Conservation (phyloP, 2,888 invertebrate genomes). For the Tenodera sinensis region DNA sequence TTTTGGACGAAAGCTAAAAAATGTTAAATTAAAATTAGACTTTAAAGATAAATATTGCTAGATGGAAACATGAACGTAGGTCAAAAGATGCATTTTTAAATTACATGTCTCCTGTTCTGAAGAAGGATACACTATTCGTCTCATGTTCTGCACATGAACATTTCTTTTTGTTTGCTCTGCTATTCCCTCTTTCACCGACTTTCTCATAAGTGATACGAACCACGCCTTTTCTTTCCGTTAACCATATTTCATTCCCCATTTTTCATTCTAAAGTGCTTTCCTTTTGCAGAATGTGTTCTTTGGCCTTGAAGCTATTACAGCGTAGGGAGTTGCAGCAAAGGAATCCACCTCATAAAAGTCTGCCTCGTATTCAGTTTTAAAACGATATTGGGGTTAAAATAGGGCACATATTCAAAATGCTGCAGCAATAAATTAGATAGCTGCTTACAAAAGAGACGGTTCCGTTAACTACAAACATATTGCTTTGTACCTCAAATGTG, state of each 20-base stretch:
- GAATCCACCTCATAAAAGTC: neutral
- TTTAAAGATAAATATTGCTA: no score
- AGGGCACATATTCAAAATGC: neutral
- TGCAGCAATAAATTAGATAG: neutral
- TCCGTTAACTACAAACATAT: neutral
- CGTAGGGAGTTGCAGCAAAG: neutral
- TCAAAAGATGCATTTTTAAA: neutral
- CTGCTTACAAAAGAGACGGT: neutral
- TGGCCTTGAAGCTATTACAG: neutral
- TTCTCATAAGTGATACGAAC: neutral
- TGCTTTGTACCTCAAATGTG: neutral
- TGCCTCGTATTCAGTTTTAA: neutral
- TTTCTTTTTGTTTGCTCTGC: neutral
- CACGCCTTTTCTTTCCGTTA: neutral
- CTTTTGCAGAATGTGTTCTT: neutral
- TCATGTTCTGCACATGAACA: neutral
- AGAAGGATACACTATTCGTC: neutral
- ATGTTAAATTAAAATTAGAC: no score
- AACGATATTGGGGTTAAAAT: neutral
- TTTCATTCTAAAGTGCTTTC: neutral
- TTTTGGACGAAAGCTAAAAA: no score
- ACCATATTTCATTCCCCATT: neutral
- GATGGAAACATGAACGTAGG: no score
- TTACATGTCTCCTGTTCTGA: neutral
- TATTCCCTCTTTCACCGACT: neutral